Evolutionary conservation across 2,113 vertebrate species (phyloP), one percentile per base, ranked within the genome.

Genomic region (Epinephelus lanceolatus): DNA sequence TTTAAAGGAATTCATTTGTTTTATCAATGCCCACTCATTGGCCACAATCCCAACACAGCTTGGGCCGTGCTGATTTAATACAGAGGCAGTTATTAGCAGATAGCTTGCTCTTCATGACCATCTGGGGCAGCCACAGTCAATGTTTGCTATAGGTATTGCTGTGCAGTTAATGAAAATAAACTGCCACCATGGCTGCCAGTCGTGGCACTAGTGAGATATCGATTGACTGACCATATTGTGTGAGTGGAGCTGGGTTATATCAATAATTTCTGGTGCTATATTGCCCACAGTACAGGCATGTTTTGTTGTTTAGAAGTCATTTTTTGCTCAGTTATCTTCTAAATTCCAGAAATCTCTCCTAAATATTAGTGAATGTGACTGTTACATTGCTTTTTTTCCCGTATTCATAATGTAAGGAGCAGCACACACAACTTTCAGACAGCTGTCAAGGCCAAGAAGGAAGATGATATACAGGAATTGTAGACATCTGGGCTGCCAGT

Each of bases 1-100:
- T 86, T 72, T 76, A 59, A 70, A 81, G 49, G 63, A 74, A 40
- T 81, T 72, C 1, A 67, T 69, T 80, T 70, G 56, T 69, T 87
- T 65, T 33, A 45, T 60, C 53, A 73, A 51, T 72, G 68, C 78
- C 59, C 78, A 55, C 33, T 83, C 40, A 47, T 76, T 88, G 88
- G 76, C 80, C 69, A 57, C 45, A n/a, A 52, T 90, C 80, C 78
- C 75, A 80, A 47, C 30, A 25, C 8, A n/a, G 55, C 70, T 80
- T 14, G 17, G 57, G 62, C 42, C 27, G 9, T 57, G 55, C 74
- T 19, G 66, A 52, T 60, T 72, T 40, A 13, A 14, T 60, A 61
- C 42, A 67, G 51, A 69, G 49, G 60, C 51, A 66, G 61, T 40
- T 74, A 5, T n/a, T 82, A 74, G 56, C 51, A 71, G 55, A 67